Conservation (phyloP, 2,797 vertebrate genomes). For the Acanthurus tractus region DNA sequence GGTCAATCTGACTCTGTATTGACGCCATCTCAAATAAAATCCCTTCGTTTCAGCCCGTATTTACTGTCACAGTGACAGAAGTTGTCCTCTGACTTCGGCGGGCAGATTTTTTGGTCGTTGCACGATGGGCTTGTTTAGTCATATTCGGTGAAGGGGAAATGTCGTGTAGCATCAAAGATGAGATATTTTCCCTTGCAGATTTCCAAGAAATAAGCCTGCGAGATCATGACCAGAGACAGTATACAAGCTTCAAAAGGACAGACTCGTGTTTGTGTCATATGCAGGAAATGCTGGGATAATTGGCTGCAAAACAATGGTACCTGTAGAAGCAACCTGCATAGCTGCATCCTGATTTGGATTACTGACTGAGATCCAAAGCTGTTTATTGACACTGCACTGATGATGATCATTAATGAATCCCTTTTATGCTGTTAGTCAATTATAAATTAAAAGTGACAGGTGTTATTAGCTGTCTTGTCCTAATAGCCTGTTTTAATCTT, state of each 20-base stretch:
- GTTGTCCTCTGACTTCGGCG: slow-evolving; percentile 57
- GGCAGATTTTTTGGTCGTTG: slow-evolving; percentile 37
- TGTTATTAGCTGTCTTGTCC: slow-evolving; percentile 44
- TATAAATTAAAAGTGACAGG: slow-evolving; percentile 36
- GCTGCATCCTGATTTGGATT: slow-evolving; percentile 29
- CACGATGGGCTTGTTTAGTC: slow-evolving; percentile 70
- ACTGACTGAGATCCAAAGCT: slow-evolving; percentile 20
- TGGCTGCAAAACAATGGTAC: slow-evolving; percentile 65
- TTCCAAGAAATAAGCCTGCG: slow-evolving; percentile 74
- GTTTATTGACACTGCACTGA: slow-evolving; percentile 20
- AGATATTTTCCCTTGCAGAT: slow-evolving; percentile 72
- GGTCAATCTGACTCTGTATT: slow-evolving; percentile 25
- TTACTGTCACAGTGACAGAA: slow-evolving; percentile 63
- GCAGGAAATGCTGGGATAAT: slow-evolving; percentile 58
- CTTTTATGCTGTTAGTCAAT: slow-evolving; percentile 33
- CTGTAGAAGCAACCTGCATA: slow-evolving; percentile 37
- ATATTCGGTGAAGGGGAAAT: slow-evolving; percentile 66
- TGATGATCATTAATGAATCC: slow-evolving; percentile 37
- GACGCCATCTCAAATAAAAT: slow-evolving; percentile 23
- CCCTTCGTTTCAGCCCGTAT: slow-evolving; percentile 39
- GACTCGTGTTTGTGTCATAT: slow-evolving; percentile 57
- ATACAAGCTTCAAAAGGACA: slow-evolving; percentile 74
- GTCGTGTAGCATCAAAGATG: slow-evolving; percentile 76
- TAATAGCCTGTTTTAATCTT: slow-evolving; percentile 38
- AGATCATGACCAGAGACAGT: slow-evolving; percentile 71